A percentile compares a stretch with the other conserved stretches of the same genome.
These are phyloP conservation scores for Hesperophylax magnus DNA, from an alignment of 1,140 invertebrate species.

Conservation along the genomic window DNA sequence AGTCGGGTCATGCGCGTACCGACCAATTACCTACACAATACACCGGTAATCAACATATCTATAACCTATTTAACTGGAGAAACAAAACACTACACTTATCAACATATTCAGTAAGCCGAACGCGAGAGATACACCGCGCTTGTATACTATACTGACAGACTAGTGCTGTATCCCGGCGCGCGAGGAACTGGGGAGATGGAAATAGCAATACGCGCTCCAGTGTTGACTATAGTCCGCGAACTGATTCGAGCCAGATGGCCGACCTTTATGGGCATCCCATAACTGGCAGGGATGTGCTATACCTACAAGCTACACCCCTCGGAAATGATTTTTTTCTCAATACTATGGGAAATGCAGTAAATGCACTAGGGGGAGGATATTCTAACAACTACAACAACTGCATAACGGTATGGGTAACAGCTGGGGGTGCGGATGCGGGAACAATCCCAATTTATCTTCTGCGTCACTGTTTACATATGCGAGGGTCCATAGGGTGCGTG, in stretches of 20 bases:
- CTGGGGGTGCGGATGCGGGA: conserved; percentile 36
- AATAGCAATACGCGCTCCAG: conserved; percentile 25
- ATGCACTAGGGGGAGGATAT: background rate
- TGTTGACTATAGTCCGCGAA: conserved; percentile 3
- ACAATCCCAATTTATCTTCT: conserved; percentile 6
- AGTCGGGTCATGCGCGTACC: background rate
- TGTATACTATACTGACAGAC: background rate
- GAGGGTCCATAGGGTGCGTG: conserved; percentile 7
- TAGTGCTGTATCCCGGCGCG: background rate
- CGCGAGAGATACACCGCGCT: background rate
- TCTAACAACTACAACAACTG: background rate
- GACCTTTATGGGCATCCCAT: conserved; percentile 9
- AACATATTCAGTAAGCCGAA: too few relatives aligned
- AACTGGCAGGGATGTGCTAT: conserved; percentile 29
- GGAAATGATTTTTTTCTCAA: conserved; percentile 43
- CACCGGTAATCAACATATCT: background rate
- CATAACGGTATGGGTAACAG: background rate
- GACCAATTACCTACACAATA: background rate
- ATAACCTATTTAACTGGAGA: background rate
- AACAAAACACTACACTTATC: background rate
- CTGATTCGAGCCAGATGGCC: conserved; percentile 53
- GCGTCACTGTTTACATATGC: conserved; percentile 5
- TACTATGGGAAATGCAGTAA: background rate
- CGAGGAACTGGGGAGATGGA: conserved; percentile 19
- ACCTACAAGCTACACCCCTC: conserved; percentile 39